These are phyloP conservation scores for Oncorhynchus gorbuscha DNA, from an alignment of 2,113 vertebrate genomes.

Conservation along the genomic window DNA sequence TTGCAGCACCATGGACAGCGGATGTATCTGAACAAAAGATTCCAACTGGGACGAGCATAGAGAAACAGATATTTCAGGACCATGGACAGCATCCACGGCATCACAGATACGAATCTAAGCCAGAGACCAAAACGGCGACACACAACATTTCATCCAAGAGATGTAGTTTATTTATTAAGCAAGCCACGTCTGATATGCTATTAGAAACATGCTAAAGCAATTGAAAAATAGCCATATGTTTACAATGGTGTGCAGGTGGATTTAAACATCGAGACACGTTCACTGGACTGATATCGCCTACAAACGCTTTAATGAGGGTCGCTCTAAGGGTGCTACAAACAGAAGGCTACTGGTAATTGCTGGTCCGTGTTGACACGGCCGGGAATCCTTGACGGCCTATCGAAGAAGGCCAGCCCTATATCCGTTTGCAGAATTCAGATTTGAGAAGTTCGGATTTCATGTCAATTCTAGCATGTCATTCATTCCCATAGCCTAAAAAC, in stretches of 20 bases:
- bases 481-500: background rate
- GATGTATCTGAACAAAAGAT: background rate
- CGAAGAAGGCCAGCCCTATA: background rate
- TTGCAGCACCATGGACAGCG: slow-evolving; percentile 40
- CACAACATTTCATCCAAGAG: background rate
- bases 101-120: background rate
- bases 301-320: background rate
- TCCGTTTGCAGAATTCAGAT: background rate
- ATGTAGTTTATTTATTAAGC: too few species aligned
- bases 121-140: background rate
- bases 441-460: background rate
- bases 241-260: background rate
- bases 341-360: slow-evolving; percentile 48
- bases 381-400: slow-evolving; percentile 55
- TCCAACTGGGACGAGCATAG: background rate
- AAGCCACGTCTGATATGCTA: background rate
- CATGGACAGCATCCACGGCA: background rate
- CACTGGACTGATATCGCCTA: background rate
- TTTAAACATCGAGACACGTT: background rate
- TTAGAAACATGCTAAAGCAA: background rate
- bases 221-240: background rate
- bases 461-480: background rate
- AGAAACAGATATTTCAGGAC: background rate
- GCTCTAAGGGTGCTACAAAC: slow-evolving; percentile 43
- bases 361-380: slow-evolving; percentile 41